Conservation (phyloP, 1,140 invertebrate species). For the Cyclargus thomasi region DNA sequence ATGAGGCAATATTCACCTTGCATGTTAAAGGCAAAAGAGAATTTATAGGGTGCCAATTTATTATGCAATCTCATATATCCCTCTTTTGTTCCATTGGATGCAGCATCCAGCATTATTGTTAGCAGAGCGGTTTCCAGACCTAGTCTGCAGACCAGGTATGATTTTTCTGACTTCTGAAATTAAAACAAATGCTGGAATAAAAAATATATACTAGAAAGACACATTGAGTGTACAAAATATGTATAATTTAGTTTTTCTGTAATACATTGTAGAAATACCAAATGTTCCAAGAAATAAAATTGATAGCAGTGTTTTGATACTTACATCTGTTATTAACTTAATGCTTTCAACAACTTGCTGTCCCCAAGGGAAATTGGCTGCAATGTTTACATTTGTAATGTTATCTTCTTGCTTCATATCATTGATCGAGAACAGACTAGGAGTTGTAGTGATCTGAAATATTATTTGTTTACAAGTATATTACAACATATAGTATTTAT, state of each 20-base stretch:
- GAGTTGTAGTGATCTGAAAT: slow-evolving; percentile 79
- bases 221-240: neutral
- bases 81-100: slow-evolving; percentile 42
- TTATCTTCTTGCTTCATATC: slow-evolving; percentile 68
- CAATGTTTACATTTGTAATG: slow-evolving; percentile 65
- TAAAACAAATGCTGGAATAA: neutral
- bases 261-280: no score
- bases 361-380: slow-evolving; percentile 72
- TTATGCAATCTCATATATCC: slow-evolving; percentile 79
- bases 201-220: no score
- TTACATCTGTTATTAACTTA: slow-evolving; percentile 34
- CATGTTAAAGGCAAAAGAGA: slow-evolving; percentile 69
- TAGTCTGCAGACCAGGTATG: slow-evolving; percentile 70
- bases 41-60: slow-evolving; percentile 84
- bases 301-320: neutral
- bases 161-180: neutral
- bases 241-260: neutral
- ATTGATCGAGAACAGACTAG: slow-evolving; percentile 77
- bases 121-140: slow-evolving; percentile 77
- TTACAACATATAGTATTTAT: slow-evolving; percentile 17
- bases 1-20: slow-evolving; percentile 9
- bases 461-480: no score
- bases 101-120: slow-evolving; percentile 78
- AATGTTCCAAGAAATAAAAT: no score
- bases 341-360: slow-evolving; percentile 59